phyloP scores from a whole-genome alignment of 2,888 invertebrate species.

The Habroteleia sp. region DNA sequence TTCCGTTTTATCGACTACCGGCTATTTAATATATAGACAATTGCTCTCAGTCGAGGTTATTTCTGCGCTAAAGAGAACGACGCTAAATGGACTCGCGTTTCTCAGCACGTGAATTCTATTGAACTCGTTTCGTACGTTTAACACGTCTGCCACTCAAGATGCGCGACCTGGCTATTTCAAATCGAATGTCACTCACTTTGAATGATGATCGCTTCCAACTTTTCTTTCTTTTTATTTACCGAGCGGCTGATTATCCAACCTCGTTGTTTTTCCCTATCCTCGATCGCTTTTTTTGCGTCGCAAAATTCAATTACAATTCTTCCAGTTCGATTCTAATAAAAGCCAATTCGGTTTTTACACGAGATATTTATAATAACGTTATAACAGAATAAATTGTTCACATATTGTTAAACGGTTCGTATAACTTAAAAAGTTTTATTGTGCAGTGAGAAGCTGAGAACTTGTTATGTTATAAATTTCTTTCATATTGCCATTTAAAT shows the following conservation, averaged over 20 bases:
- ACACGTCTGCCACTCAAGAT: slow-evolving; percentile 62
- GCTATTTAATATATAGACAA: slow-evolving; percentile 69
- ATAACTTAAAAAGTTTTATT: too few species aligned
- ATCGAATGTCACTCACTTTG: slow-evolving; percentile 61
- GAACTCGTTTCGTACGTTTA: slow-evolving; percentile 56
- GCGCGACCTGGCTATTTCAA: slow-evolving; percentile 47
- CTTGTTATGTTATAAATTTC: too few species aligned
- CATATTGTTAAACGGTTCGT: too few species aligned
- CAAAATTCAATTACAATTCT: too few species aligned
- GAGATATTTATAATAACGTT: too few species aligned
- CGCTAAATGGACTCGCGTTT: slow-evolving; percentile 60
- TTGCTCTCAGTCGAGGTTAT: slow-evolving; percentile 63
- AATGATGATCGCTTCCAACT: slow-evolving; percentile 52
- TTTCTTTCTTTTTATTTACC: slow-evolving; percentile 35
- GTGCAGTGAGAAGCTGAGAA: too few species aligned
- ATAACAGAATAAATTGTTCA: too few species aligned
- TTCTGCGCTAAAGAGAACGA: slow-evolving; percentile 60
- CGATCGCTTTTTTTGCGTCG: too few species aligned
- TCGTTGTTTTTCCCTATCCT: not conserved
- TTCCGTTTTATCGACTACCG: slow-evolving; percentile 61
- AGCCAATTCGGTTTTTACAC: too few species aligned
- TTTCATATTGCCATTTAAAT: too few species aligned
- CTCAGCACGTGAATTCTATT: slow-evolving; percentile 56
- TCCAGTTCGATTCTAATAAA: too few species aligned
- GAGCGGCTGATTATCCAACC: slow-evolving; percentile 27